Base-by-base conservation (phyloP, 2,888 invertebrate genomes). In the Euzophera pinguis region DNA sequence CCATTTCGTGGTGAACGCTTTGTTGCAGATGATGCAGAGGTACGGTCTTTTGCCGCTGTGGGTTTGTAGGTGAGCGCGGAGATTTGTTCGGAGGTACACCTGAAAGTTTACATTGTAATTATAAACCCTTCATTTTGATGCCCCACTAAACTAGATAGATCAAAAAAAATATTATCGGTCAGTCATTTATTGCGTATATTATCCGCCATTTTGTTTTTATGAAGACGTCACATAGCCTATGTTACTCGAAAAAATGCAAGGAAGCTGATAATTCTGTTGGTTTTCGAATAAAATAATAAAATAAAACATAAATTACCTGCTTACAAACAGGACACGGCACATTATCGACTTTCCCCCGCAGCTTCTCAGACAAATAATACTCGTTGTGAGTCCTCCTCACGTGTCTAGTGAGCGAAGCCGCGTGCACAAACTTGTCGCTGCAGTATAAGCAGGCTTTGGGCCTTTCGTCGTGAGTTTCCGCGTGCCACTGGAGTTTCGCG, bases 1-100 rank as follows among this genome's bases (percentile, higher is more conserved):
- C 95, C 97, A 97, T 78, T 96, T 96, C 63, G 97, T 97, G 63
- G 95, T 95, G 87, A 97, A 97, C 29, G 93, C 91, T 76, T 96
- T 97, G 73, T 93, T 95, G 87, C 97, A 97, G 52, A 97, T 93
- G 51, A 93, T 91, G 83, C 97, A 97, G 55, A 93, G 91, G 87
- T 92, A 95, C n/a, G 96, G 95, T 52, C 93, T 91, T 75, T 93
- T 91, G 59, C 95, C 94, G 62, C 92, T 93, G 87, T 97, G 97
- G 48, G 95, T 95, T 16, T 93, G 92, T 78, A 97, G 92, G 75
- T 97, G 97, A 4, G 94, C 93, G 56, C 95, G 94, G 49, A 97
- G 90, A 55, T 96, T 96, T 7, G 95, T 92, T 56, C 95, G 93
- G 54, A 97, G 91, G 81, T 95, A 96, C 57, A 95, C 92, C 79